Conservation (phyloP, 2,113 vertebrate species). For the Panurus biarmicus region DNA sequence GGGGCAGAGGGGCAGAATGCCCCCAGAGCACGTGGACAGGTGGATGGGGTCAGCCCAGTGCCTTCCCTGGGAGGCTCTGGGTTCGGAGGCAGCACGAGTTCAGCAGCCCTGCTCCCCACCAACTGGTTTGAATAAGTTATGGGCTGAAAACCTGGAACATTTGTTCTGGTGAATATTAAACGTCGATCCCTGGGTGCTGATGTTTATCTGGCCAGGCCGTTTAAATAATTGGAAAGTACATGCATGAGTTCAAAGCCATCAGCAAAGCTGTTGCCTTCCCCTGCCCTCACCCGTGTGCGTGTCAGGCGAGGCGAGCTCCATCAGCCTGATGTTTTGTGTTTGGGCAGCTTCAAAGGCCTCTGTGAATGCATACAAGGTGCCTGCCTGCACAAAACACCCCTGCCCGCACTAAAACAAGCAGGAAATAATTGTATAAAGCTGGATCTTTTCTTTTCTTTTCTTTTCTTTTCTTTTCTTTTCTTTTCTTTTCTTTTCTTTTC, state of each 20-base stretch:
- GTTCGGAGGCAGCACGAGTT: not conserved
- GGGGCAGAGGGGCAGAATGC: not conserved
- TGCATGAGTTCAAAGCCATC: not conserved
- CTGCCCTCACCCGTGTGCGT: not conserved
- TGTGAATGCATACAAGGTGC: not conserved
- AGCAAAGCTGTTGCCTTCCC: not conserved
- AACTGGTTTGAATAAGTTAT: not conserved
- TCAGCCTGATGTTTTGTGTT: not conserved
- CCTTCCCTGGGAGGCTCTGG: rapidly evolving
- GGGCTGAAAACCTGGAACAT: not conserved
- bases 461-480: not conserved
- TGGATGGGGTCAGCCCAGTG: not conserved
- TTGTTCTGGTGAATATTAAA: constrained; percentile 37
- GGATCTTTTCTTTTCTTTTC: not conserved
- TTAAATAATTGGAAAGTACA: not conserved
- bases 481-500: rapidly evolving
- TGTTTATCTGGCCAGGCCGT: constrained; percentile 17
- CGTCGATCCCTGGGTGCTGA: not conserved
- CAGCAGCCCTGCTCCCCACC: not conserved
- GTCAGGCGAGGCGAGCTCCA: not conserved
- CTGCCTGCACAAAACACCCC: not conserved
- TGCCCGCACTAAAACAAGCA: not conserved
- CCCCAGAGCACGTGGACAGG: rapidly evolving
- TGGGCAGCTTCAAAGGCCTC: not conserved
- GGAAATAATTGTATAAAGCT: not conserved